phyloP scores from a whole-genome alignment of 2,797 vertebrate genomes.

The Neoniphon sammara region DNA sequence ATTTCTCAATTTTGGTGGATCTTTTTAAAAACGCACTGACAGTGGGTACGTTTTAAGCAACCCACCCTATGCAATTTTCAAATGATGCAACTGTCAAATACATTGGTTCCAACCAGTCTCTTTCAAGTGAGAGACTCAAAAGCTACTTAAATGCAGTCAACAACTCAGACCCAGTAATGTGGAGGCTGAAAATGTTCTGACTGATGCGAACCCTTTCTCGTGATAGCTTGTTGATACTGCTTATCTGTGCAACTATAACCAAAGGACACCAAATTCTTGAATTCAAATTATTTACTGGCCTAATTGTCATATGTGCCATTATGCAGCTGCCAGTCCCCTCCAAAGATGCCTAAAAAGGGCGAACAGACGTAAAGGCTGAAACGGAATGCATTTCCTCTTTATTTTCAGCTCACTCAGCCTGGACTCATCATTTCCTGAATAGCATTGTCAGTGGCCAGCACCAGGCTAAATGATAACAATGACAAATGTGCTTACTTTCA shows the following conservation, averaged over 20 bases:
- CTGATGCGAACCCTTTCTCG: slow-evolving; percentile 40
- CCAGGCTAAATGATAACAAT: slow-evolving; percentile 77
- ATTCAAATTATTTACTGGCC: slow-evolving; percentile 49
- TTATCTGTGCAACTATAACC: slow-evolving; percentile 29
- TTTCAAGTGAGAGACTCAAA: slow-evolving; percentile 45
- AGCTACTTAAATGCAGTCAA: slow-evolving; percentile 36
- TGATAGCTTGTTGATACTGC: slow-evolving; percentile 51
- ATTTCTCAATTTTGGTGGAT: slow-evolving; percentile 23
- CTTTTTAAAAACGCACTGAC: slow-evolving; percentile 59
- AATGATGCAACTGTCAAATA: slow-evolving; percentile 49
- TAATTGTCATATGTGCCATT: slow-evolving; percentile 46
- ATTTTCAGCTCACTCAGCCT: slow-evolving; percentile 35
- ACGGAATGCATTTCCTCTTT: slow-evolving; percentile 60
- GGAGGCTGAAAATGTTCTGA: slow-evolving; percentile 19
- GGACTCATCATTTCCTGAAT: slow-evolving; percentile 69
- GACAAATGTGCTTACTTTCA: slow-evolving; percentile 80
- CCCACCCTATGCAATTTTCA: slow-evolving; percentile 30
- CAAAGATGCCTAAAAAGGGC: slow-evolving; percentile 35
- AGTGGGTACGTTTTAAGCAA: slow-evolving; percentile 39
- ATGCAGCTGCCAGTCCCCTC: slow-evolving; percentile 28
- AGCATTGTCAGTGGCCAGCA: slow-evolving; percentile 59
- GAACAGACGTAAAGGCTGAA: slow-evolving; percentile 45
- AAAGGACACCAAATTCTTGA: slow-evolving; percentile 24
- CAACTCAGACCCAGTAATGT: neutral
- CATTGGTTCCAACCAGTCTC: slow-evolving; percentile 34